phyloP scores from a whole-genome alignment of 2,888 invertebrate species.

The Pseudoips prasinana region DNA sequence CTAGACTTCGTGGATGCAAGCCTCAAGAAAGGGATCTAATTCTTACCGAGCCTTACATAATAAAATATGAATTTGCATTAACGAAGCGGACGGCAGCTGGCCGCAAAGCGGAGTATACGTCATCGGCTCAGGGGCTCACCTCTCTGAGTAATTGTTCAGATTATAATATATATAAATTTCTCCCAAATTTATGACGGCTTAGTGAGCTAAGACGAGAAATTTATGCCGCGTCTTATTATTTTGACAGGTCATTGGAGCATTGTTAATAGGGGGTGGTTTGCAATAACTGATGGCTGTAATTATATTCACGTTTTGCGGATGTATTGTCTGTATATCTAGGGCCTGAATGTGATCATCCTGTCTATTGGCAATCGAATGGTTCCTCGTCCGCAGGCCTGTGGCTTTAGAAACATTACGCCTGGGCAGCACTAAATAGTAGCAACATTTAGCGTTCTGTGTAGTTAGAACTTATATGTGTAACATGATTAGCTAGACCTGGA shows the following conservation, averaged over 20 bases:
- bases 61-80: slow-evolving; percentile 52
- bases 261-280: slow-evolving; percentile 36
- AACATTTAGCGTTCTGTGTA: too few species aligned
- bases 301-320: not conserved
- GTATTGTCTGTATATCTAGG: not conserved
- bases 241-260: slow-evolving; percentile 60
- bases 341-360: too few species aligned
- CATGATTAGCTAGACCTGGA: too few species aligned
- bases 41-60: slow-evolving; percentile 24
- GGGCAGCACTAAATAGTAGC: too few species aligned
- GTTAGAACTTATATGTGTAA: too few species aligned
- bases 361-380: too few species aligned
- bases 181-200: slow-evolving; percentile 54
- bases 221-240: slow-evolving; percentile 69
- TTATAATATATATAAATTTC: slow-evolving; percentile 63
- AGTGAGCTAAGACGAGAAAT: slow-evolving; percentile 41
- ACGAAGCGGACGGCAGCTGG: slow-evolving; percentile 27
- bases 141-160: slow-evolving; percentile 61
- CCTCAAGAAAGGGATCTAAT: too few species aligned
- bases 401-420: too few species aligned
- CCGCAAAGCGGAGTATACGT: slow-evolving; percentile 39
- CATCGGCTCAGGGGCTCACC: slow-evolving; percentile 40
- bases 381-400: too few species aligned
- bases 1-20: too few species aligned
- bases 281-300: slow-evolving; percentile 18